These are phyloP conservation scores for Sebastolobus altivelis DNA, from an alignment of 2,797 vertebrate species.

Conservation along the genomic window DNA sequence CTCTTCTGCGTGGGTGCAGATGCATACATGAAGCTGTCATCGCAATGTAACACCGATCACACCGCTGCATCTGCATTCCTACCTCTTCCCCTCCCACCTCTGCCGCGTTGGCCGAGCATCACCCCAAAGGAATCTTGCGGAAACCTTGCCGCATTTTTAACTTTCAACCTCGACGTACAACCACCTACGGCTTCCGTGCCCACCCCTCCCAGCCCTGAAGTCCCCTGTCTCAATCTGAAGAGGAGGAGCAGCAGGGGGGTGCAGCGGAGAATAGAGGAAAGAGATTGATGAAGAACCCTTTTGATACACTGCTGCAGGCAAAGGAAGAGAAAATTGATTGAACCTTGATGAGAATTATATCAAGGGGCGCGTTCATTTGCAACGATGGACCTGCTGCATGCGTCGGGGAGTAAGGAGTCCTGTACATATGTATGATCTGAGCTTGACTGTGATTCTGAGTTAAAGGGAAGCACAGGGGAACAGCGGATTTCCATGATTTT, in stretches of 20 bases:
- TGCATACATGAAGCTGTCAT: not conserved
- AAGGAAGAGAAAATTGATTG: conserved; percentile 78
- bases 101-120: not conserved
- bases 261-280: conserved; percentile 48
- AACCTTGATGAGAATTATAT: conserved; percentile 83
- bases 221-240: conserved; percentile 51
- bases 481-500: conserved; percentile 51
- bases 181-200: conserved; percentile 5
- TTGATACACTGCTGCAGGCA: conserved; percentile 80
- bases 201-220: conserved; percentile 32
- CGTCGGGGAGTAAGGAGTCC: conserved; percentile 51
- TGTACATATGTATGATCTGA: conserved; percentile 78
- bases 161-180: conserved; percentile 22
- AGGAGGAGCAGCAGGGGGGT: conserved; percentile 32
- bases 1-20: not conserved
- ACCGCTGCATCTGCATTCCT: not conserved
- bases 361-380: conserved; percentile 77
- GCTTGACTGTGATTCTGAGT: conserved; percentile 71
- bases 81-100: not conserved
- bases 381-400: conserved; percentile 59
- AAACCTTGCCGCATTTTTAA: conserved; percentile 14
- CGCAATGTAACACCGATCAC: not conserved
- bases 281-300: conserved; percentile 74
- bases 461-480: conserved; percentile 68
- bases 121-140: not conserved